These are phyloP conservation scores for Eonycteris spelaea DNA, from an alignment of 2,113 vertebrate genomes.

Conservation along the genomic window DNA sequence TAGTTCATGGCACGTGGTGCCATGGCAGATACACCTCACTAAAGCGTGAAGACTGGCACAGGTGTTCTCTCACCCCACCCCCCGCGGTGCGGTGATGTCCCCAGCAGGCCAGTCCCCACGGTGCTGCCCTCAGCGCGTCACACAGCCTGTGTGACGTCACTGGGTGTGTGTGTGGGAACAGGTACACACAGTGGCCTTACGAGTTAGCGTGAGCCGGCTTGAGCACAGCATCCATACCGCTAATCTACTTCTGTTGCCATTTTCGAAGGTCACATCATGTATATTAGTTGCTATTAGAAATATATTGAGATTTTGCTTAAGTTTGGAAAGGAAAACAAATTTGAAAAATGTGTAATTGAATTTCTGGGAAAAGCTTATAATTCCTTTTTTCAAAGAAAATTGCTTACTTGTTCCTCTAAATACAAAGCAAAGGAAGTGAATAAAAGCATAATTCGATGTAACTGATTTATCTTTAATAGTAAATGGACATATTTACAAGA, in stretches of 20 bases:
- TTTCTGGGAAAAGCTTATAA: neutral
- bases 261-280: neutral
- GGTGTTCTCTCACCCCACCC: no score
- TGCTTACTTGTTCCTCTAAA: neutral
- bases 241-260: neutral
- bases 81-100: no score
- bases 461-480: neutral
- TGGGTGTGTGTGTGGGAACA: neutral
- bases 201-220: fast-evolving
- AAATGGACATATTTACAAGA: neutral
- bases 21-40: neutral
- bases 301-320: neutral
- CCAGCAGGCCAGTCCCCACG: neutral
- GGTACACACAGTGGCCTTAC: fast-evolving
- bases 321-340: neutral
- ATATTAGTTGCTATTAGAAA: neutral
- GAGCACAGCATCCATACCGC: fast-evolving
- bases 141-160: fast-evolving
- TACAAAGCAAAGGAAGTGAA: neutral
- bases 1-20: neutral
- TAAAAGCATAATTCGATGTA: neutral
- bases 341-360: neutral
- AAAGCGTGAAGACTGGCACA: fast-evolving
- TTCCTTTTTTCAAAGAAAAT: neutral
- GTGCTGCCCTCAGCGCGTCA: neutral